Base-by-base conservation (phyloP, 2,888 invertebrate genomes). In the Dexiosoma caninum region DNA sequence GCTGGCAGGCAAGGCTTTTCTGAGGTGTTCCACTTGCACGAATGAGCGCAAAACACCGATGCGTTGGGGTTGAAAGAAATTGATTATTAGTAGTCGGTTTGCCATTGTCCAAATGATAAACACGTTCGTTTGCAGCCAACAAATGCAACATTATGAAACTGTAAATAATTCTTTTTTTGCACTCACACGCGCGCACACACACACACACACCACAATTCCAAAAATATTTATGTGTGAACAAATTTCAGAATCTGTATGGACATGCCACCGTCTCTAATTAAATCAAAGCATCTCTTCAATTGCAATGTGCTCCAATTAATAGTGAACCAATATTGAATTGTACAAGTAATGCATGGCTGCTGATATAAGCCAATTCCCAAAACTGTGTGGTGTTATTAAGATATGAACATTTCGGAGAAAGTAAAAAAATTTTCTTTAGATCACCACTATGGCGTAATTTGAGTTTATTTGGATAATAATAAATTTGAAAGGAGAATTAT, bases 31-130 rank as follows among this genome's bases (percentile, higher is more conserved):
- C n/a, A n/a, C n/a, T n/a, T 27, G n/a, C 1, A 51, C n/a, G 37
- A 6, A 19, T 12, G 6, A 32, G 35, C 35, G 32, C n/a, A 27
- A 19, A 44, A 55, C 35, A 55, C 21, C 3, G 14, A 14, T 44
- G 44, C 35, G 40, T 32, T 30, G 37, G 69, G 21, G 16, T 3
- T 2, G 14, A 37, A 30, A 46, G 37, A 77, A 77, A 60, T 69
- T 69, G 69, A 76, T 77, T 78, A 72, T 55, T 62, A 62, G 59
- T 62, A 40, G 46, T 62, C 37, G 72, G 72, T 62, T 62, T 44
- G 67, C 72, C 78, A 67, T 64, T 60, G 67, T 46, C 62, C 53
- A 67, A 60, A 53, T 78, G 72, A 72, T 72, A 72, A 78, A 78
- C 72, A 55, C 78, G 60, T 70, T 57, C 70, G 77, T 57, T 53